A percentile compares a stretch with the other conserved stretches of the same genome.
Conservation (phyloP, 2,797 vertebrate species). For the Arrhamphus sclerolepis region DNA sequence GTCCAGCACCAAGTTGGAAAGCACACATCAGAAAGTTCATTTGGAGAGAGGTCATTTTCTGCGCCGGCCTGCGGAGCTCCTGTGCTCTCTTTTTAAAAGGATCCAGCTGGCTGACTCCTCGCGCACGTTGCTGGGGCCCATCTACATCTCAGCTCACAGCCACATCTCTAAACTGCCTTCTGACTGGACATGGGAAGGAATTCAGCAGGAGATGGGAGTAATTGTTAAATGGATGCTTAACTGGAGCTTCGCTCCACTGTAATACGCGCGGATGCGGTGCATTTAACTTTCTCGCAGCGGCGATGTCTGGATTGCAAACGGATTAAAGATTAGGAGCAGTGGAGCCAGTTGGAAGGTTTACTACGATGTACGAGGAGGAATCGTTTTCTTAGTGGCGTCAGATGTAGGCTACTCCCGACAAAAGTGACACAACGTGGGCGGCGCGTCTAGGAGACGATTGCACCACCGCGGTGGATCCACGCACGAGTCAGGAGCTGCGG, state of each 20-base stretch:
- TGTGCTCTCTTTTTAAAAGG: slow-evolving; percentile 8
- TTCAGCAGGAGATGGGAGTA: slow-evolving; percentile 27
- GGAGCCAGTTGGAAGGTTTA: slow-evolving; percentile 47
- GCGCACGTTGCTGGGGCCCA: slow-evolving; percentile 47
- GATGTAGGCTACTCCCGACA: slow-evolving; percentile 13
- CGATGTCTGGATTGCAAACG: slow-evolving; percentile 13
- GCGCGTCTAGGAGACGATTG: slow-evolving; percentile 46
- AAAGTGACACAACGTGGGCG: slow-evolving; percentile 68
- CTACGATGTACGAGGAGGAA: slow-evolving; percentile 16
- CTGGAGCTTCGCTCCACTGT: not conserved
- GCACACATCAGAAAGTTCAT: too few relatives aligned
- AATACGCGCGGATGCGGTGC: slow-evolving; percentile 4
- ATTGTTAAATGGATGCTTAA: slow-evolving; percentile 6
- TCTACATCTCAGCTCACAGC: slow-evolving; percentile 36
- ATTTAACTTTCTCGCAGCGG: slow-evolving; percentile 35
- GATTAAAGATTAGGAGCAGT: slow-evolving; percentile 34
- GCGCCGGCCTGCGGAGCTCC: not conserved
- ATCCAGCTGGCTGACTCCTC: slow-evolving; percentile 8
- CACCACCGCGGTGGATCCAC: slow-evolving; percentile 12
- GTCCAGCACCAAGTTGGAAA: not conserved
- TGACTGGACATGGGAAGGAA: slow-evolving; percentile 9
- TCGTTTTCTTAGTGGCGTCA: slow-evolving; percentile 19
- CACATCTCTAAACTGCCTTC: slow-evolving; percentile 25
- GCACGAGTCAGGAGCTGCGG: slow-evolving; percentile 23
- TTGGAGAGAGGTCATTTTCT: not conserved